phyloP scores from a whole-genome alignment of 2,888 invertebrate genomes.

The Meloe dianella region DNA sequence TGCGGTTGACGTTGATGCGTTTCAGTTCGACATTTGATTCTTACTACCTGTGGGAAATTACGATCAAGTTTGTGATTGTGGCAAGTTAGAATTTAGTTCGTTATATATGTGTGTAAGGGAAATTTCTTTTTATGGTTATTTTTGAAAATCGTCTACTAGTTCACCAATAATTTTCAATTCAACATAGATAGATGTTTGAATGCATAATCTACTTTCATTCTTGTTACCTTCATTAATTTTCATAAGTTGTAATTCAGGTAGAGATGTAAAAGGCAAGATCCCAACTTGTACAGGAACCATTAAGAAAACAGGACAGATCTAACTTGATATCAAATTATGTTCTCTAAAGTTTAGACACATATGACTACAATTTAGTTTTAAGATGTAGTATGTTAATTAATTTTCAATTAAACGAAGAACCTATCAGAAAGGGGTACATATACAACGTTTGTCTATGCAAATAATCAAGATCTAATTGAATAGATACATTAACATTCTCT shows the following conservation, averaged over 20 bases:
- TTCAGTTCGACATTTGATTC: slow-evolving; percentile 51
- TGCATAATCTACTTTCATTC: slow-evolving; percentile 31
- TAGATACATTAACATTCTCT: neutral
- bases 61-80: slow-evolving; percentile 45
- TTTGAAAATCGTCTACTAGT: neutral
- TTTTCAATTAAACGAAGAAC: neutral
- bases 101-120: slow-evolving; percentile 17
- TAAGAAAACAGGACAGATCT: neutral
- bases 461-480: neutral
- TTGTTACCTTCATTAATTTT: neutral
- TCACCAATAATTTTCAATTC: slow-evolving; percentile 33
- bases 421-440: neutral
- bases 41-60: slow-evolving; percentile 54
- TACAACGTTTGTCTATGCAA: neutral
- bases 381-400: neutral
- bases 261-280: slow-evolving; percentile 1
- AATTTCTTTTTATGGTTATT: neutral
- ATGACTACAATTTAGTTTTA: neutral
- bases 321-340: slow-evolving; percentile 7
- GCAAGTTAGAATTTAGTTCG: slow-evolving; percentile 35
- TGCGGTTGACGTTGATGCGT: slow-evolving; percentile 53
- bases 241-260: slow-evolving; percentile 10
- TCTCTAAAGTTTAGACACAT: neutral
- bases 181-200: slow-evolving; percentile 29
- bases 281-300: neutral